phyloP scores from a whole-genome alignment of 2,888 invertebrate species.

The Macaria liturata region DNA sequence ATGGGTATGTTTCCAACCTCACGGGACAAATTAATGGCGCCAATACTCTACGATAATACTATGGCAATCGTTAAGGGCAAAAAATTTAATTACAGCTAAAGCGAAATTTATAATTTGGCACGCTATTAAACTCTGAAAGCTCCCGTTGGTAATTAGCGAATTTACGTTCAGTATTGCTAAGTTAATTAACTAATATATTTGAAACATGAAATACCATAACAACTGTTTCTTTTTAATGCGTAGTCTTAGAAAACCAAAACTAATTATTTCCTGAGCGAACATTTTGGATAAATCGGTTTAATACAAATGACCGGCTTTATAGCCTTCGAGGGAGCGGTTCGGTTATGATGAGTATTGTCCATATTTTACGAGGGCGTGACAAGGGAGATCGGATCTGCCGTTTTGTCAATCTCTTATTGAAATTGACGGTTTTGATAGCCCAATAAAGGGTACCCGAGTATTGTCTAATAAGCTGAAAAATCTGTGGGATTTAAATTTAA shows the following conservation, averaged over 20 bases:
- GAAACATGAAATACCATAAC: constrained; percentile 22
- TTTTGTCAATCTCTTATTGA: constrained; percentile 15
- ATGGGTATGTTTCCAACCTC: too few species aligned
- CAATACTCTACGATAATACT: too few species aligned
- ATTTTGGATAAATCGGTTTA: constrained; percentile 42
- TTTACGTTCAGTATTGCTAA: constrained; percentile 31
- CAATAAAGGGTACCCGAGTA: constrained; percentile 4
- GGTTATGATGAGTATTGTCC: constrained; percentile 43
- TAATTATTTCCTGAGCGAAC: constrained; percentile 17
- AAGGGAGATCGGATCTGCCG: constrained; percentile 22
- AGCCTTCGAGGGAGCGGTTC: constrained; percentile 36
- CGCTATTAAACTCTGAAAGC: constrained; percentile 22
- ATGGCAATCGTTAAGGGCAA: too few species aligned
- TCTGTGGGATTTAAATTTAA: too few species aligned
- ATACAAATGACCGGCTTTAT: constrained; percentile 41
- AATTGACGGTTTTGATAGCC: constrained; percentile 14
- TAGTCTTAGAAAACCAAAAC: constrained; percentile 14
- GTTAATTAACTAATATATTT: constrained; percentile 29
- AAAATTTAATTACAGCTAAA: constrained; percentile 16
- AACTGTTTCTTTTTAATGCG: constrained; percentile 9
- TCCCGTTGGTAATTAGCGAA: constrained; percentile 28
- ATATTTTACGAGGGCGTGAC: constrained; percentile 40
- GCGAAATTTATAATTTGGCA: constrained; percentile 32
- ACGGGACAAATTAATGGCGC: too few species aligned
- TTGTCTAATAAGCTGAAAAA: too few species aligned